Evolutionary conservation across 2,797 vertebrate genomes (phyloP), one percentile per base, ranked within the genome.

Genomic region (Threskiornis aethiopicus): DNA sequence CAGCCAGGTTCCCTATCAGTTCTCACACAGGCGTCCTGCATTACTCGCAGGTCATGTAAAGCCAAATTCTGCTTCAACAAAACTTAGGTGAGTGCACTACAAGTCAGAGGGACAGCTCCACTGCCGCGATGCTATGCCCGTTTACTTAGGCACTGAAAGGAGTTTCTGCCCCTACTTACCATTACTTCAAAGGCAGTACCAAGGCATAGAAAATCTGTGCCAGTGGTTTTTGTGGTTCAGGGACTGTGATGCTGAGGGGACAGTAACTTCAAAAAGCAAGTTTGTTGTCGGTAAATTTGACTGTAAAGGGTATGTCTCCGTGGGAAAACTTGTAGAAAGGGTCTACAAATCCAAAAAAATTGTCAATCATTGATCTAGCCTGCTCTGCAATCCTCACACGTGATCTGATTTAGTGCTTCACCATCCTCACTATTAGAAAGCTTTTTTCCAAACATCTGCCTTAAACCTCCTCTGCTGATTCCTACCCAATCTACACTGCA

Each of bases 81-180:
- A 70, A 46, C 16, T 42, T 31, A 31, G 0, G 0, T 21, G 47
- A 67, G 44, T 46, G 52, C 62, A 41, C 47, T 42, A 5, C 1
- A 1, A 37, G 62, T 29, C 57, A 67, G 87, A 37, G 33, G 29
- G 18, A 25, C 1, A 78, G 70, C 46, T 69, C 57, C 55, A 62
- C 58, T 44, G 69, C 3, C 44, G 20, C 0, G 0, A 64, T 17
- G 47, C 22, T 39, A 7, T 11, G 35, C 21, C 73, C 2, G 0
- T 61, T 76, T 29, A 42, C 39, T 76, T 16, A 25, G 70, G 21
- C 51, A 71, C 16, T n/a, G 78, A 49, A 66, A 16, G 42, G 66
- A 62, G 58, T 58, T 78, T 61, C 73, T 89, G 70, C 19, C 54
- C 35, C 54, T 26, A 3, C 37, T 39, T 26, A 28, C 31, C 11